phyloP scores from a whole-genome alignment of 2,113 vertebrate genomes.

The Pseudorectes ferrugineus region DNA sequence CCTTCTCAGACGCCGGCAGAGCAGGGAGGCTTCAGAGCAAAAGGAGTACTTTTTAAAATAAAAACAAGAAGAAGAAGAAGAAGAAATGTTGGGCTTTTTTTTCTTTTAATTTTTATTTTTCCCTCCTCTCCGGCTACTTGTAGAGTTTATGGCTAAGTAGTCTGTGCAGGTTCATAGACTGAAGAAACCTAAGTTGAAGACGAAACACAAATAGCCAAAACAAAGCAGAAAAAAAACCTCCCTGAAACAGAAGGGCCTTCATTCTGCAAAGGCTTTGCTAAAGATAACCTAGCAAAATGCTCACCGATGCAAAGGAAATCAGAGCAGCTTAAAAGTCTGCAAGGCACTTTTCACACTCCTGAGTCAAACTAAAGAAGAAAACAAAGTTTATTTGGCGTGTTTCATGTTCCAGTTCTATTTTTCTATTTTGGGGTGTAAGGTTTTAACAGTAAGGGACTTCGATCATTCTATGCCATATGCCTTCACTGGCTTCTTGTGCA shows the following conservation, averaged over 20 bases:
- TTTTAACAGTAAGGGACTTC: slow-evolving; percentile 71
- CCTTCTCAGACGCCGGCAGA: neutral
- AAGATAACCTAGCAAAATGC: slow-evolving; percentile 32
- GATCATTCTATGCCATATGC: slow-evolving; percentile 85
- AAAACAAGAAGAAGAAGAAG: neutral
- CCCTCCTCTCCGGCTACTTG: slow-evolving; percentile 55
- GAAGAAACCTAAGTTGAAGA: slow-evolving; percentile 63
- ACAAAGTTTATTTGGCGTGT: slow-evolving; percentile 80
- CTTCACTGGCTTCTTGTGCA: slow-evolving; percentile 91
- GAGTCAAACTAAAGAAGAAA: slow-evolving; percentile 53
- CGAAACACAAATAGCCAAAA: slow-evolving; percentile 53
- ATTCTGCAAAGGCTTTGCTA: slow-evolving; percentile 25
- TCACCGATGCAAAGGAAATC: slow-evolving; percentile 6
- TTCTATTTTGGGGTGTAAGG: slow-evolving; percentile 77
- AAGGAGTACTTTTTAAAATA: slow-evolving; percentile 35
- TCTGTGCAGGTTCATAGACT: slow-evolving; percentile 87
- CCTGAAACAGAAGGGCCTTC: slow-evolving; percentile 15
- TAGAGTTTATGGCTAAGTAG: slow-evolving; percentile 71
- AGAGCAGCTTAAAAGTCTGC: slow-evolving; percentile 49
- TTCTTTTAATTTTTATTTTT: neutral
- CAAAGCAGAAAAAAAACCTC: neutral
- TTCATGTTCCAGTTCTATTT: slow-evolving; percentile 85
- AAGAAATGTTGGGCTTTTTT: neutral
- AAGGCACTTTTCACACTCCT: slow-evolving; percentile 61
- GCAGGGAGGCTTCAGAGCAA: slow-evolving; percentile 3